phyloP scores from a whole-genome alignment of 2,888 invertebrate species.

The Oxycera nigricornis region DNA sequence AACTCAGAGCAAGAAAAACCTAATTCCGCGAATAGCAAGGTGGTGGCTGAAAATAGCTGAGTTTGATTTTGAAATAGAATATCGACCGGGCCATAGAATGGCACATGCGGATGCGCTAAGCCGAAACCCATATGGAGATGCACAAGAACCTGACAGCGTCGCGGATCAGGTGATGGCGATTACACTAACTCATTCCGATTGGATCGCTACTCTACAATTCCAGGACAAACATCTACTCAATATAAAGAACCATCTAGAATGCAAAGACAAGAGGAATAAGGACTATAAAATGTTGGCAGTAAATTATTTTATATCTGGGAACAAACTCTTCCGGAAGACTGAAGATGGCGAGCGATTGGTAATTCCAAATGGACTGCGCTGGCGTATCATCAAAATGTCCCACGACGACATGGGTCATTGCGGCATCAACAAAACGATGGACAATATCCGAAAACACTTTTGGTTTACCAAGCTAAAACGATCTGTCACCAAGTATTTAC shows the following conservation, averaged over 20 bases:
- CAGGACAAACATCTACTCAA: conserved; percentile 38
- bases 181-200: conserved; percentile 37
- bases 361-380: conserved; percentile 37
- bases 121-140: conserved; percentile 29
- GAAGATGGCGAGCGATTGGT: conserved; percentile 40
- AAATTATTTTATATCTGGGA: background rate
- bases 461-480: conserved; percentile 58
- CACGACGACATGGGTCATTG: conserved; percentile 44
- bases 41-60: conserved; percentile 18
- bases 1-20: background rate
- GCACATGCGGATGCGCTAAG: conserved; percentile 41
- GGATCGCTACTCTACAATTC: conserved; percentile 44
- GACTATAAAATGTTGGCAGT: background rate
- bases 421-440: conserved; percentile 32
- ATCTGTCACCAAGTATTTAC: conserved; percentile 57
- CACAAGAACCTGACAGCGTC: conserved; percentile 21
- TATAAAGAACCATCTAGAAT: conserved; percentile 27
- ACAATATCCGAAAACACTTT: conserved; percentile 49
- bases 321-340: background rate
- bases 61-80: conserved; percentile 20
- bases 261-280: conserved; percentile 40
- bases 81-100: conserved; percentile 20
- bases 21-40: background rate
- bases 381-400: conserved; percentile 33
- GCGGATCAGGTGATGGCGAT: conserved; percentile 17